phyloP scores from a whole-genome alignment of 2,797 vertebrate genomes.

The Acropternis orthonyx region DNA sequence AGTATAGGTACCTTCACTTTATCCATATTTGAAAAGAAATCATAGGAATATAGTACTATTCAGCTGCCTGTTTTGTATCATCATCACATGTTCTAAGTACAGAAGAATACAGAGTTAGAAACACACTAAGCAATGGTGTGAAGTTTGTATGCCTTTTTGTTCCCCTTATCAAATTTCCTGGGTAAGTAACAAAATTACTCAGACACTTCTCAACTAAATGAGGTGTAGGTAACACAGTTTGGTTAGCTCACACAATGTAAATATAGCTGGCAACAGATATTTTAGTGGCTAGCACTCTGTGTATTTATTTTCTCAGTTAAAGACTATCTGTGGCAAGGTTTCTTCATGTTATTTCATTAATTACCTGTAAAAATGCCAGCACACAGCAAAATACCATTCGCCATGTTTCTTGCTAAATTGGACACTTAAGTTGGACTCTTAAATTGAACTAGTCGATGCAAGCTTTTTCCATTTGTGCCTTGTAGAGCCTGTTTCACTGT shows the following conservation, averaged over 20 bases:
- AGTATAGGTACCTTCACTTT: neutral
- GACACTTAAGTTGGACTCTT: neutral
- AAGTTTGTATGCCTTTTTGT: neutral
- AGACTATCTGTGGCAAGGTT: neutral
- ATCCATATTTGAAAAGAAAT: neutral
- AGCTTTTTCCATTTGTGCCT: neutral
- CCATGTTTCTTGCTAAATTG: neutral
- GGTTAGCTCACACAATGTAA: neutral
- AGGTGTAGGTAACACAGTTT: neutral
- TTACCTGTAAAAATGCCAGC: neutral
- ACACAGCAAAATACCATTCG: neutral
- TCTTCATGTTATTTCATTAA: neutral
- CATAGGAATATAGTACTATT: neutral
- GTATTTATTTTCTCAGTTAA: neutral
- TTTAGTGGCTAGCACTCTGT: neutral
- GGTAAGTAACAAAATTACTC: neutral
- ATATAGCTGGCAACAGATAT: neutral
- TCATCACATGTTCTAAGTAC: neutral
- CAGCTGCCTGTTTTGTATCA: neutral
- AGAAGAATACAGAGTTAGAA: neutral
- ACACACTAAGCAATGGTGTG: neutral
- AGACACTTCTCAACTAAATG: neutral
- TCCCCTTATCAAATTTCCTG: neutral
- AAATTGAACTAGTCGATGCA: neutral
- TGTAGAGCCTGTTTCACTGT: neutral